A percentile compares a stretch with the other conserved stretches of the same genome.
These are phyloP conservation scores for Corticium candelabrum DNA, from an alignment of 37 sponge, comb jelly and placozoan species.

Conservation along the genomic window DNA sequence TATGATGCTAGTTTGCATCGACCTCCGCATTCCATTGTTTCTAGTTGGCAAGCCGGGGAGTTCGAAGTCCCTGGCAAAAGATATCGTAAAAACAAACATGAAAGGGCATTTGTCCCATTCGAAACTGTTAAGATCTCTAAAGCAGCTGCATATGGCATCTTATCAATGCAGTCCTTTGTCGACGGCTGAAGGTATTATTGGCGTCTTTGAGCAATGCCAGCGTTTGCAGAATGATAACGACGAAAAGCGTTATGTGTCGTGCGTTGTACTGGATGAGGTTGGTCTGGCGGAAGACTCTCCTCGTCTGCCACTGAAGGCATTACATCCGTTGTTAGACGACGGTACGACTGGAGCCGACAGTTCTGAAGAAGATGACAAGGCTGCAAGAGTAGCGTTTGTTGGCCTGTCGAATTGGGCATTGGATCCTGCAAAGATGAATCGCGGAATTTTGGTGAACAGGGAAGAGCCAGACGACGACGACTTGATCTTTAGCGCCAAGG, in stretches of 20 bases:
- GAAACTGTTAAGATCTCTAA: constrained; percentile 45
- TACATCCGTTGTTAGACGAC: constrained; percentile 34
- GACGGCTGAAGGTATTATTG: constrained; percentile 6
- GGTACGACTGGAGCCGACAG: neutral
- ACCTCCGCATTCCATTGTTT: constrained; percentile 38
- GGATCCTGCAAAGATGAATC: constrained; percentile 44
- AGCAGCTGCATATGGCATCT: constrained; percentile 34
- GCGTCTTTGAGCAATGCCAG: constrained; percentile 1
- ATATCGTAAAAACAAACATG: constrained; percentile 65
- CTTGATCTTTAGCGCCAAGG: neutral
- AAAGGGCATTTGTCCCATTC: constrained; percentile 47
- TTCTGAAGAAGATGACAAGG: neutral
- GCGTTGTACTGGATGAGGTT: constrained; percentile 27
- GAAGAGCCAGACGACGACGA: constrained; percentile 11
- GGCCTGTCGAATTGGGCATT: constrained; percentile 43
- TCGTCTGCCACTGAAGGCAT: constrained; percentile 29
- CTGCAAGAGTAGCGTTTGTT: constrained; percentile 16
- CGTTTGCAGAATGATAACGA: neutral
- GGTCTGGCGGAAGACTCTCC: constrained; percentile 40
- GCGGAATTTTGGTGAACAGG: constrained; percentile 21
- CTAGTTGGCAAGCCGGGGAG: constrained; percentile 43
- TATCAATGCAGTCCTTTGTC: constrained; percentile 28
- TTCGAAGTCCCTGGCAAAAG: constrained; percentile 54
- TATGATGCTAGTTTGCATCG: constrained; percentile 47
- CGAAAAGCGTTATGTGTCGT: constrained; percentile 1